Base-by-base conservation (phyloP, 2,797 vertebrate species). In the Scleropages formosus region DNA sequence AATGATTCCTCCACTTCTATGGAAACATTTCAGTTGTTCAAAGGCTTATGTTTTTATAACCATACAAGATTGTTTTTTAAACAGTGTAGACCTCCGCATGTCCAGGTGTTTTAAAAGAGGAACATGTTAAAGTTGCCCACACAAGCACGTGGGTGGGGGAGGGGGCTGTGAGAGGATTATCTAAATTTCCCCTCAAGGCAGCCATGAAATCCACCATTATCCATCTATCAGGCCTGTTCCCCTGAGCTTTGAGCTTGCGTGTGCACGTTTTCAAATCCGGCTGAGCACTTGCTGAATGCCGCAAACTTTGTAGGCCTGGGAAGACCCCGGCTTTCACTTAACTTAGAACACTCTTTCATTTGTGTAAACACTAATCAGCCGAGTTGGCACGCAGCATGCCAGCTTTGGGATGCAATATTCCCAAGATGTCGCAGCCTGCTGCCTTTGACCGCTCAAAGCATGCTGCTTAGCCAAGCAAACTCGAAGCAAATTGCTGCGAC, bases 91-190 rank as follows among this genome's bases (percentile, higher is more conserved):
- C 46, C 15, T 46, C 44, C 18, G 16, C 44, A 8, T 68, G 31
- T 2, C 31, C 6, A 2, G 31, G 39, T 39, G 31, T 39, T 12
- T 51, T n/a, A 44, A 68, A 44, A 47, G 51, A 47, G 24, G 49
- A 8, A 9, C 20, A 68, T 0, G 8, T n/a, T 39, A 68, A 51
- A 51, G 51, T 75, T 46, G 49, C 64, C 15, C 73, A 46, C 63
- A 75, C 64, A 75, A 67, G 73, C 73, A 75, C 31, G 66, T 66
- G 64, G 62, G 39, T 47, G n/a, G 16, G 4, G 56, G 24, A 70
- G n/a, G 58, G 53, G 75, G 24, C 63, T 75, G 27, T 15, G 12
- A 56, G 73, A 61, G 71, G 63, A 75, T 75, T 75, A 75, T 67
- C 51, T 65, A 66, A 64, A 49, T 67, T 65, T 26, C 63, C 73